Base-by-base conservation (phyloP, 2,797 vertebrate genomes). In the Semotilus atromaculatus region DNA sequence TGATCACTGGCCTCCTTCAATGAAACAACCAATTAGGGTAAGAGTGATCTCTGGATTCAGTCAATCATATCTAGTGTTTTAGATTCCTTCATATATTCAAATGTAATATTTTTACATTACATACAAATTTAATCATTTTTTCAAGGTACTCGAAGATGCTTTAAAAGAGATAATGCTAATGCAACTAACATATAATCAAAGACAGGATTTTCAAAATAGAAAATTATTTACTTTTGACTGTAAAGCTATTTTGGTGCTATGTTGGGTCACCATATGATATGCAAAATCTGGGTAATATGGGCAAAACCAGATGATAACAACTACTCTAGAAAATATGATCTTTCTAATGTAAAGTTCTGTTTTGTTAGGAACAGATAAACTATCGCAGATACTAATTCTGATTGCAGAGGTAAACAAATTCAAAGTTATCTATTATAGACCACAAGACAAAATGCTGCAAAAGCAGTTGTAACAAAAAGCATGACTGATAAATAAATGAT, bases 401-500 rank as follows among this genome's bases (percentile, higher is more conserved):
- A 78, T 68, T 26, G 45, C 36, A 70, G 31, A 38, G 67, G 55
- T 45, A 84, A 70, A 29, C 23, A 38, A 36, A 26, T 55, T 85
- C n/a, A 53, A 48, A 66, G 74, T 40, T 19, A 79, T 87, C 66
- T 48, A 74, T 75, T 74, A 76, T 26, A 80, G 62, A 48, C 78
- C 26, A 51, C 45, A 62, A 23, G 64, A 10, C 23, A 48, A 82
- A 88, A 88, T 67, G 68, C 55, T 77, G 53, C 75, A 77, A 85
- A 85, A 78, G 72, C 83, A 81, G 66, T 77, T 64, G 19, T 77
- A 67, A 77, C 23, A 83, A 29, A 72, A 62, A 82, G 82, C 83
- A 43, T 51, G 67, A 81, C 85, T 84, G 82, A 88, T 81, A 81
- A 83, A 86, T 36, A 82, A 83, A 85, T 85, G 18, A 80, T 88